Base-by-base conservation (phyloP, 2,888 invertebrate genomes). In the Hanleya hanleyi region DNA sequence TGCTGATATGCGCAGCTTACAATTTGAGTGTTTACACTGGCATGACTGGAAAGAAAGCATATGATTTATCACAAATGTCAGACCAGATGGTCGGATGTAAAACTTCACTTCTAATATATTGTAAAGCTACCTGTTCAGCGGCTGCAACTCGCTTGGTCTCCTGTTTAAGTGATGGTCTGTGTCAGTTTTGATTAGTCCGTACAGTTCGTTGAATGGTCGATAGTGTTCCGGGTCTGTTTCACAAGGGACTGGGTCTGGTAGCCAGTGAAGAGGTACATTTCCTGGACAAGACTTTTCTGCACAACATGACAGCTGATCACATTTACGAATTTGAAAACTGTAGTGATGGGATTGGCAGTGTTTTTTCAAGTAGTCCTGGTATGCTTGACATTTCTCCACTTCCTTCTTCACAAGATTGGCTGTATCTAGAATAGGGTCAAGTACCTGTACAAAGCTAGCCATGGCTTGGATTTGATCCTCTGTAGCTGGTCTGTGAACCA, bases 231-330 rank as follows among this genome's bases (percentile, higher is more conserved):
- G 35, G 64, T 74, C 57, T n/a, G 50, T 41, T 38, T 38, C 64
- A 15, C 72, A 41, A 26, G 69, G 15, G 18, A 70, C 64, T 65
- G 77, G 75, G 47, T 77, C 77, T 61, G 77, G 77, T n/a, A 77
- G 70, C 36, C 67, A 69, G 61, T 69, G 68, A 15, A 73, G 68
- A 3, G 67, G 15, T 33, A 18, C 66, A 22, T 68, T 67, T 36
- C 64, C n/a, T 12, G 41, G 36, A 41, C 41, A 49, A 51, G 67
- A 1, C 15, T 70, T 32, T 18, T 74, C 51, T 15, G 51, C n/a
- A 49, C 76, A 76, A 47, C 76, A 76, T 22, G 26, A 66, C n/a
- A 18, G 32, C 33, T 37, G 49, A 51, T 69, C 50, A 61, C 76
- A 74, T 33, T 76, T 74, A 41, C 65, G 49, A 22, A 76, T 69